phyloP scores from a whole-genome alignment of 2,113 vertebrate species.

The Ploceus nigricollis region DNA sequence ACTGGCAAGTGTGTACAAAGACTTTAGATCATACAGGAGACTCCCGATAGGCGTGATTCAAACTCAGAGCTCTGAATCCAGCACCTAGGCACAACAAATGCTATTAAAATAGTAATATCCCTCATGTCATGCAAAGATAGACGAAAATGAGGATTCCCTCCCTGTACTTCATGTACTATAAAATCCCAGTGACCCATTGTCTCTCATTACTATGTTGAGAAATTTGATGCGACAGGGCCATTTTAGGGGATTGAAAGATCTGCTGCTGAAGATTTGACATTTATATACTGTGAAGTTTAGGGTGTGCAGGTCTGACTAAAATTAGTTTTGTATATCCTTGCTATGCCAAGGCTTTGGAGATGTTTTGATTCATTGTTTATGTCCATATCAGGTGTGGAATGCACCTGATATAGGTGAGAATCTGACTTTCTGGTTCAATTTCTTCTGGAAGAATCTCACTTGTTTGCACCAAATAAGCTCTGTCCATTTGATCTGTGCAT shows the following conservation, averaged over 20 bases:
- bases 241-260: not conserved
- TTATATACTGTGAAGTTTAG: not conserved
- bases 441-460: not conserved
- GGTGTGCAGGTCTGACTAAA: accelerated
- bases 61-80: not conserved
- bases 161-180: not conserved
- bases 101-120: not conserved
- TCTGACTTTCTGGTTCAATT: not conserved
- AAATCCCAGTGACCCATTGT: not conserved
- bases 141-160: not conserved
- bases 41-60: not conserved
- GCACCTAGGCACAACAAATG: not conserved
- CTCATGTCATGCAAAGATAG: not conserved
- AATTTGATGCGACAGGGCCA: not conserved
- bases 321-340: not conserved
- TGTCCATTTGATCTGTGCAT: not conserved
- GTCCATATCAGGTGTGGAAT: not conserved
- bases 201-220: not conserved
- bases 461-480: not conserved
- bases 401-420: not conserved
- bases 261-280: not conserved
- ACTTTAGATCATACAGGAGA: not conserved
- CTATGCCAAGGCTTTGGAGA: not conserved
- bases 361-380: not conserved
- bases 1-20: not conserved